A percentile compares a stretch with the other conserved stretches of the same genome.
Evolutionary conservation across 2,888 invertebrate genomes (phyloP).

Genomic region (Clepsis dumicolana): DNA sequence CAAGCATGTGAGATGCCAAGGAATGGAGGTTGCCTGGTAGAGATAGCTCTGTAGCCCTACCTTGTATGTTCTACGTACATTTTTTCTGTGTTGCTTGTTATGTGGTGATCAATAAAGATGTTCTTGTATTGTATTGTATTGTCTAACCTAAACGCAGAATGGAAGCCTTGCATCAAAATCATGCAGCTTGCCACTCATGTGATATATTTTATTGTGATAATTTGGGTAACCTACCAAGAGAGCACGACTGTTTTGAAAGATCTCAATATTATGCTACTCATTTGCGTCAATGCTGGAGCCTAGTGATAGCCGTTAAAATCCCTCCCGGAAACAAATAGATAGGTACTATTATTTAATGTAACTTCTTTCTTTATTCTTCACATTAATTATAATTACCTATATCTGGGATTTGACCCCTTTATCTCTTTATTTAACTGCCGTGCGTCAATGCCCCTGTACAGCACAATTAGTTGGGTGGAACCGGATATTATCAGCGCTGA

Average conservation of each 20-base stretch:
- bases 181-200: background rate
- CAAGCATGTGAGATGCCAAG: no score
- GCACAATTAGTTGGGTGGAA: constrained; percentile 45
- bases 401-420: constrained; percentile 22
- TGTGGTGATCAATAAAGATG: no score
- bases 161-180: background rate
- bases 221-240: background rate
- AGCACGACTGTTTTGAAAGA: constrained; percentile 22
- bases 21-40: no score
- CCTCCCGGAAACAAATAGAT: constrained; percentile 29
- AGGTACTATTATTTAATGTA: constrained; percentile 5
- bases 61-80: no score
- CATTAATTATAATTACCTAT: constrained; percentile 8
- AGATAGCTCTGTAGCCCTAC: no score
- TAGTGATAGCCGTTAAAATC: constrained; percentile 13
- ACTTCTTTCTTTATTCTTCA: constrained; percentile 20
- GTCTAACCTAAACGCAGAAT: no score
- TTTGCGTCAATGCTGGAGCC: constrained; percentile 5
- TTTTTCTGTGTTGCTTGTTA: no score
- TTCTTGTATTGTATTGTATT: no score
- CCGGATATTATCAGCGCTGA: constrained; percentile 46
- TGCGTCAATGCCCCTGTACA: constrained; percentile 62
- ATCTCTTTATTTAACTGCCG: constrained; percentile 40
- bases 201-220: background rate
- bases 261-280: background rate